Conservation (phyloP, 2,797 vertebrate species). For the Notamacropus eugenii region DNA sequence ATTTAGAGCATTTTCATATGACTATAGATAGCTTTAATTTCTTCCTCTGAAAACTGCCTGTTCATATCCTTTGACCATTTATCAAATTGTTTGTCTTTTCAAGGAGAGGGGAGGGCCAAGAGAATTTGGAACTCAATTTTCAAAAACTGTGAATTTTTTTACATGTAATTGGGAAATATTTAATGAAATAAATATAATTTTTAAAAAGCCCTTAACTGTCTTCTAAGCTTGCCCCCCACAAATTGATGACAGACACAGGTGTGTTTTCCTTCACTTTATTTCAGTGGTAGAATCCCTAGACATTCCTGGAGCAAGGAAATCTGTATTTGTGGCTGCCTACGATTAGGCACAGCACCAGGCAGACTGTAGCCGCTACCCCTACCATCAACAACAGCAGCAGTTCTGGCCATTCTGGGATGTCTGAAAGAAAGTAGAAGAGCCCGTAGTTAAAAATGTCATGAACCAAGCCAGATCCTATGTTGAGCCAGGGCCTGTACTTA, state of each 20-base stretch:
- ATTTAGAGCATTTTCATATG: too few species aligned
- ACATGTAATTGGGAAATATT: neutral
- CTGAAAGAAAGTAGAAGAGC: neutral
- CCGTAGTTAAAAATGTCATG: neutral
- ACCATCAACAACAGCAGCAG: neutral
- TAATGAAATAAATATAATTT: neutral
- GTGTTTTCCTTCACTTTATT: neutral
- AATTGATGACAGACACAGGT: neutral
- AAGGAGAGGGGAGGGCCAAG: neutral
- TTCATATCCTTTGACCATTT: neutral
- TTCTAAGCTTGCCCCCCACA: neutral
- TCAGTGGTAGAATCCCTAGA: neutral
- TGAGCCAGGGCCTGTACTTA: neutral
- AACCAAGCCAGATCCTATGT: neutral
- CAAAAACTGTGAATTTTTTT: neutral
- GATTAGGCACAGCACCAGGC: neutral
- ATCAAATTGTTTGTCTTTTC: neutral
- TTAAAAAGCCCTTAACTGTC: neutral
- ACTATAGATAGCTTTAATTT: too few species aligned
- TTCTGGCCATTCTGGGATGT: neutral
- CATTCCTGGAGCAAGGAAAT: neutral
- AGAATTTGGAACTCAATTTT: neutral
- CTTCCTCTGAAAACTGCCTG: too few species aligned
- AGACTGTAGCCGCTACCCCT: neutral
- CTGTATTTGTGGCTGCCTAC: neutral